Conservation (phyloP, 2,888 invertebrate species). For the Sycophila texana region DNA sequence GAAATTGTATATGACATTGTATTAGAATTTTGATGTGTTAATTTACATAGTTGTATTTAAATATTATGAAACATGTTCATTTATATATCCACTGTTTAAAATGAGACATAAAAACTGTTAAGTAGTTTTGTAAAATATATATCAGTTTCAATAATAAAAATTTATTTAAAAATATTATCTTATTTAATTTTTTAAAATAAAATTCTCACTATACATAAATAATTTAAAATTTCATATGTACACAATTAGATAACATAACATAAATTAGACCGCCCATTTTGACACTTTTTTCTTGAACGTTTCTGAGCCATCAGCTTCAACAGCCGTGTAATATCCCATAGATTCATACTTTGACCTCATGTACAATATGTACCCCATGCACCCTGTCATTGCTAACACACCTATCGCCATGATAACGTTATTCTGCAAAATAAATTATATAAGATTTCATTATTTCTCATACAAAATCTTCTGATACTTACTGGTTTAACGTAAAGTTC, state of each 20-base stretch:
- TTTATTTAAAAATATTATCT: slow-evolving; percentile 33
- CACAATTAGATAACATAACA: slow-evolving; percentile 12
- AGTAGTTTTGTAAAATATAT: slow-evolving; percentile 39
- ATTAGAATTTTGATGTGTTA: neutral
- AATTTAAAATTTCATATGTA: slow-evolving; percentile 50
- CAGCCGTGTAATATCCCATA: slow-evolving; percentile 87
- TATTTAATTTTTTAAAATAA: slow-evolving; percentile 46
- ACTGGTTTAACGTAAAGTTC: slow-evolving; percentile 94
- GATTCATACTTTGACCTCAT: slow-evolving; percentile 89
- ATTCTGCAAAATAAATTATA: slow-evolving; percentile 81
- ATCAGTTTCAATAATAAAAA: neutral
- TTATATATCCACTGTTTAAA: slow-evolving; percentile 20
- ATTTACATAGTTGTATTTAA: neutral
- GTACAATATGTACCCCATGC: slow-evolving; percentile 89
- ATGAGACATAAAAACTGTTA: slow-evolving; percentile 4
- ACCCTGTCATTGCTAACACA: slow-evolving; percentile 83
- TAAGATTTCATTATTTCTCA: slow-evolving; percentile 1
- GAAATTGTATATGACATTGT: slow-evolving; percentile 10
- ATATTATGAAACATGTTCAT: slow-evolving; percentile 2
- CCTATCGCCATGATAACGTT: slow-evolving; percentile 90
- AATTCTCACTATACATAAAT: slow-evolving; percentile 18
- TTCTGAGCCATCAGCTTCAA: slow-evolving; percentile 87
- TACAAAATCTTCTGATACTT: slow-evolving; percentile 65
- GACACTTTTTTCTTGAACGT: slow-evolving; percentile 85
- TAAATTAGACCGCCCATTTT: slow-evolving; percentile 79